These are phyloP conservation scores for Hipparchia semele DNA, from an alignment of 2,888 invertebrate genomes.

Conservation along the genomic window DNA sequence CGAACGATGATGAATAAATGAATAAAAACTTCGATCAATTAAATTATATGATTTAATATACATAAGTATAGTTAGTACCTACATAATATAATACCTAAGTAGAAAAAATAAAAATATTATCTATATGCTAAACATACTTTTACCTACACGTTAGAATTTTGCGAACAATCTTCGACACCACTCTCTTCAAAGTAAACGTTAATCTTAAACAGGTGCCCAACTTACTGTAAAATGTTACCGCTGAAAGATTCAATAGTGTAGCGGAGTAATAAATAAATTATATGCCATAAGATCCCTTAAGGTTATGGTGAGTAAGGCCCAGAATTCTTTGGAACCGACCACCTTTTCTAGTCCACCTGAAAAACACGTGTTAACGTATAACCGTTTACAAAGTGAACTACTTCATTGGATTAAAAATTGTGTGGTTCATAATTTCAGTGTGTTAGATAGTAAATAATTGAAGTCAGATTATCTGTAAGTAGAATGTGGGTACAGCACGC, in stretches of 20 bases:
- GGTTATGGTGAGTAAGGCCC: neutral
- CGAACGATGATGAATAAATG: too few relatives aligned
- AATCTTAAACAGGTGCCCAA: slow-evolving; percentile 76
- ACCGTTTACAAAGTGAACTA: slow-evolving; percentile 13
- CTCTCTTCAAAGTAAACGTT: slow-evolving; percentile 79
- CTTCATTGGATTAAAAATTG: slow-evolving; percentile 3
- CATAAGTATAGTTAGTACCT: too few relatives aligned
- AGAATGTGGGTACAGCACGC: too few relatives aligned
- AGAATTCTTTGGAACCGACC: slow-evolving; percentile 4
- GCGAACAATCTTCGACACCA: slow-evolving; percentile 79
- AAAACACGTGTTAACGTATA: slow-evolving; percentile 20
- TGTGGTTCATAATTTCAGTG: neutral
- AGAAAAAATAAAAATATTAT: too few relatives aligned
- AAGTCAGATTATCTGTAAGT: too few relatives aligned
- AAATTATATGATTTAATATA: too few relatives aligned
- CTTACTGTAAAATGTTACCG: slow-evolving; percentile 23
- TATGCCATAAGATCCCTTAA: neutral
- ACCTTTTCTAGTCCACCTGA: slow-evolving; percentile 7
- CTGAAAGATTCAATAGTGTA: slow-evolving; percentile 28
- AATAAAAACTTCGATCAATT: too few relatives aligned
- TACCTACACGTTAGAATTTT: slow-evolving; percentile 71
- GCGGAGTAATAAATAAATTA: neutral
- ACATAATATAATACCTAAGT: too few relatives aligned
- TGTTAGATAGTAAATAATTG: too few relatives aligned
- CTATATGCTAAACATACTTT: slow-evolving; percentile 64